Conservation (phyloP, 2,797 vertebrate species). For the Liparis tanakae region DNA sequence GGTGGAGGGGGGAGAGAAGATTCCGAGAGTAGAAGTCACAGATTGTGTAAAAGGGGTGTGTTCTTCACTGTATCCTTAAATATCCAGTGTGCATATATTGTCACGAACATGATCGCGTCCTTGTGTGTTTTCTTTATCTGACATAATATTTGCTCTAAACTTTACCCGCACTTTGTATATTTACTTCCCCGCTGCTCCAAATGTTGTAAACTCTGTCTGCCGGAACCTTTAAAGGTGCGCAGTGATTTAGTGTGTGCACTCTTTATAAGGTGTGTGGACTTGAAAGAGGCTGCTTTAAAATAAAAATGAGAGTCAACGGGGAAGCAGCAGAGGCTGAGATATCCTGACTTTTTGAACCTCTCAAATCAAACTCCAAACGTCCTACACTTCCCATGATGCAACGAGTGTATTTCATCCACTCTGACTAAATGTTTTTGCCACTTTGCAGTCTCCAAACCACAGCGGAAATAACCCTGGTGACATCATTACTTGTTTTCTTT, state of each 20-base stretch:
- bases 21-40: conserved; percentile 40
- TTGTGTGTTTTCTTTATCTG: not conserved
- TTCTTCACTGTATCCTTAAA: conserved; percentile 40
- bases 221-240: not conserved
- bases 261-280: not conserved
- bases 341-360: not conserved
- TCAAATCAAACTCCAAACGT: not conserved
- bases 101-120: not conserved
- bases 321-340: not conserved
- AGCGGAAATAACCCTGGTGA: not conserved
- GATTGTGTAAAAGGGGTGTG: conserved; percentile 53
- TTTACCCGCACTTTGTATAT: not conserved
- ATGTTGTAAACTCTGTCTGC: not conserved
- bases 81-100: not conserved
- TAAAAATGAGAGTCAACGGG: not conserved
- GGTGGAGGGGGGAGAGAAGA: conserved; percentile 20
- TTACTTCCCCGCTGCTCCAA: not conserved
- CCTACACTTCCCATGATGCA: conserved; percentile 7
- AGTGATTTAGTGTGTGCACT: not conserved
- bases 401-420: not conserved
- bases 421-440: not conserved
- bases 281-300: not conserved
- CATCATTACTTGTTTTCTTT: no score
- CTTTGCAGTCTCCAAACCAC: not conserved
- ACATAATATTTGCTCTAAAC: not conserved